These are phyloP conservation scores for Leptura quadrifasciata DNA, from an alignment of 2,888 invertebrate species.

Conservation along the genomic window DNA sequence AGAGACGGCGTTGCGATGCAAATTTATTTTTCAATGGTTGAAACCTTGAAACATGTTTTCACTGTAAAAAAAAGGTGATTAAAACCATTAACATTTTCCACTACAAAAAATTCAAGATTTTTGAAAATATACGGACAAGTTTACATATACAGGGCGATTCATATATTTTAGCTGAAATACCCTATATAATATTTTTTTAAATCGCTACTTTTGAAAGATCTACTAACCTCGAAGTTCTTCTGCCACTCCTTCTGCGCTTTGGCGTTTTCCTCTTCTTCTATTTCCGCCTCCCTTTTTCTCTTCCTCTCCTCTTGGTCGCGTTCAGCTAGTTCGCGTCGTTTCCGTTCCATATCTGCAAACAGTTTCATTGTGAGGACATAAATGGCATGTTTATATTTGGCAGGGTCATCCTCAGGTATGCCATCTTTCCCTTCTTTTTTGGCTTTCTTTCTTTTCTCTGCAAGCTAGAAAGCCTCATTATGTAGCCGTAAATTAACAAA, in stretches of 20 bases:
- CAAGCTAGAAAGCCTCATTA: constrained; percentile 78
- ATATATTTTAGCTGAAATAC: too few species aligned
- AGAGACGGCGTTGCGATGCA: too few species aligned
- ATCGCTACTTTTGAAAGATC: not conserved
- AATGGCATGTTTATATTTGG: constrained; percentile 91
- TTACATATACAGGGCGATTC: too few species aligned
- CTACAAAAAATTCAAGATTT: too few species aligned
- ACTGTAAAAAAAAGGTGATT: too few species aligned
- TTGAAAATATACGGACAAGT: too few species aligned
- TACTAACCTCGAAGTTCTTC: constrained; percentile 92
- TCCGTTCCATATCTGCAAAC: constrained; percentile 96
- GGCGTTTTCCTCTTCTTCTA: constrained; percentile 92
- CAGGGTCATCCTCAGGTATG: constrained; percentile 92
- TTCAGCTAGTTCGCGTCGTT: constrained; percentile 89
- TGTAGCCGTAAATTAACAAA: constrained; percentile 29
- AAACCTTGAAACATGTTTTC: too few species aligned
- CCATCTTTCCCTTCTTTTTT: constrained; percentile 92
- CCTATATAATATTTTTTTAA: too few species aligned
- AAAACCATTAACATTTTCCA: too few species aligned
- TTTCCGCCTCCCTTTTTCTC: constrained; percentile 93
- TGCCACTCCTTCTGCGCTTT: constrained; percentile 97
- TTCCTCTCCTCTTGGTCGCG: constrained; percentile 95
- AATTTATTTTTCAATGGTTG: too few species aligned
- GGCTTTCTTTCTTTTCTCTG: constrained; percentile 94
- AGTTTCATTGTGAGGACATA: constrained; percentile 99